phyloP scores from a whole-genome alignment of 2,113 vertebrate genomes.

The Xiphophorus hellerii region DNA sequence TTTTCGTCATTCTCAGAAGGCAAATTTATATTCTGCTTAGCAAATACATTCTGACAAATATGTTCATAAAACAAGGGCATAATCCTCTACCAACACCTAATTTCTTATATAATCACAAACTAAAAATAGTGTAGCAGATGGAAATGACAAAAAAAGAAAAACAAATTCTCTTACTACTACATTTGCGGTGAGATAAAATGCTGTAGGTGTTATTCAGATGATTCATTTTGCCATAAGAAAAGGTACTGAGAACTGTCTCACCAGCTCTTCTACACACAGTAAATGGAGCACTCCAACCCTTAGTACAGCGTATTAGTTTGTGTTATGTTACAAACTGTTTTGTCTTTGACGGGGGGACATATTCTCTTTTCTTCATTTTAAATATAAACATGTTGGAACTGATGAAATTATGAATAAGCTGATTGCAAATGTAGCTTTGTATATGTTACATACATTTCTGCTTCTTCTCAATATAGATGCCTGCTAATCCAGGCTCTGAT shows the following conservation, averaged over 20 bases:
- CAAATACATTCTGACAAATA: constrained; percentile 42
- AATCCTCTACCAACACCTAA: constrained; percentile 36
- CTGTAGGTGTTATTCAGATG: constrained; percentile 56
- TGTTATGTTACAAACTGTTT: neutral
- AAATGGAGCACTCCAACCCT: constrained; percentile 20
- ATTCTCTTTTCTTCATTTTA: neutral
- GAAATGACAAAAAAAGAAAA: constrained; percentile 37
- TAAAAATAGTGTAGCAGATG: constrained; percentile 55
- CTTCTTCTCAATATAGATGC: too few species aligned
- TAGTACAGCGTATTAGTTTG: neutral
- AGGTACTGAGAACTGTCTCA: constrained; percentile 27
- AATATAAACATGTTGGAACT: neutral
- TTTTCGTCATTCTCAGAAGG: neutral
- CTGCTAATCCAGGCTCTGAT: too few species aligned
- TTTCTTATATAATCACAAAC: constrained; percentile 52
- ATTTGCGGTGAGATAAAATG: constrained; percentile 43
- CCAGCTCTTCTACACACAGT: constrained; percentile 17
- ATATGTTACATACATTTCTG: too few species aligned
- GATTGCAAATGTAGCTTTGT: too few species aligned
- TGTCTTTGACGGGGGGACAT: neutral
- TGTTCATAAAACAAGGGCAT: constrained; percentile 27
- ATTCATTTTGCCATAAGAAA: constrained; percentile 54
- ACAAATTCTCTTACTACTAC: constrained; percentile 32
- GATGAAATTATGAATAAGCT: too few species aligned
- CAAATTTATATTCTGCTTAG: neutral